Evolutionary conservation across 1,140 invertebrate species (phyloP).

Genomic region (Ceratina japonica): DNA sequence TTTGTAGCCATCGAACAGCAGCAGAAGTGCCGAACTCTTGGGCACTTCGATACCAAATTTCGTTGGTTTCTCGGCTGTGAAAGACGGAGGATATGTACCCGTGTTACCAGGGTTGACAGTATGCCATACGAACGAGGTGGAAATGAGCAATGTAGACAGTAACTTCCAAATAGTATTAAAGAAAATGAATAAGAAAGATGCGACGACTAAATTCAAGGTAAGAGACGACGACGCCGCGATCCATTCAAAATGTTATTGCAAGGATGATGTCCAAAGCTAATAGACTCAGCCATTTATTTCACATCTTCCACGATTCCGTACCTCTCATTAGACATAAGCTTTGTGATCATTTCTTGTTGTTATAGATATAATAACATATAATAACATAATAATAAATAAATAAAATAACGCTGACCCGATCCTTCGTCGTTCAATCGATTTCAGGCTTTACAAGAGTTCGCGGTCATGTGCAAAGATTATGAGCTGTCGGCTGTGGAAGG

Average conservation of each 20-base stretch:
- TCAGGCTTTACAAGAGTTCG: constrained; percentile 90
- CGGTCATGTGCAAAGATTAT: constrained; percentile 82
- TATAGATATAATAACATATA: no score
- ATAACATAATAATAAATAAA: no score
- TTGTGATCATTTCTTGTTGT: no score
- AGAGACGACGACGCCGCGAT: constrained; percentile 1
- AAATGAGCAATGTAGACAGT: constrained; percentile 81
- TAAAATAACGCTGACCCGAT: neutral
- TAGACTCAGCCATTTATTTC: no score
- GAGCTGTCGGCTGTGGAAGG: constrained; percentile 82
- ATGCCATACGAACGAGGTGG: constrained; percentile 79
- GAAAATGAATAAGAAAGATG: constrained; percentile 92
- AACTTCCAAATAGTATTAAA: constrained; percentile 85
- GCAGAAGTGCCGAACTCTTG: constrained; percentile 87
- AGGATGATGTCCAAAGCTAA: no score
- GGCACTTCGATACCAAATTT: constrained; percentile 82
- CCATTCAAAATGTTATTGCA: no score
- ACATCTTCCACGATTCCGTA: no score
- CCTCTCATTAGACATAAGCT: no score
- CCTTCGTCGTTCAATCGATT: constrained; percentile 40
- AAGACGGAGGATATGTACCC: constrained; percentile 82
- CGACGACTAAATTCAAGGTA: constrained; percentile 91
- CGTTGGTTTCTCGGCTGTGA: constrained; percentile 84
- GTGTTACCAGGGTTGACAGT: constrained; percentile 80
- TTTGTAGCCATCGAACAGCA: constrained; percentile 89